Conservation (phyloP, 1,140 invertebrate species). For the Aphidius ervi region DNA sequence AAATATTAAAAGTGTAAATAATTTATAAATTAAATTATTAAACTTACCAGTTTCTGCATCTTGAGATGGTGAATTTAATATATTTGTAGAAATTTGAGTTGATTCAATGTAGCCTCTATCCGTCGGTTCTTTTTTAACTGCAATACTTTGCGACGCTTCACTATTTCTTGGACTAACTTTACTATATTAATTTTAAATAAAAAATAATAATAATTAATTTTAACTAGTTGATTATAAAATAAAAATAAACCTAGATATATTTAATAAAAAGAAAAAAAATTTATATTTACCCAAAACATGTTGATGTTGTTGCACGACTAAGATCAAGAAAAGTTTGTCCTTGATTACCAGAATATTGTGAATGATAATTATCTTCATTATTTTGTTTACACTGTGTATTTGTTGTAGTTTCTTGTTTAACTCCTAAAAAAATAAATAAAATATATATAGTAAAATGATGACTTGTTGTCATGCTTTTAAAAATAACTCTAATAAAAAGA, state of each 20-base stretch:
- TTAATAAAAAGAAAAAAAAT: background rate
- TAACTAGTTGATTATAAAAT: background rate
- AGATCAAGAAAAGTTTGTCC: constrained; percentile 33
- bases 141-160: constrained; percentile 31
- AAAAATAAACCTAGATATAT: background rate
- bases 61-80: constrained; percentile 29
- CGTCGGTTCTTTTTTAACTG: constrained; percentile 39
- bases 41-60: constrained; percentile 31
- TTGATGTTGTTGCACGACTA: constrained; percentile 24
- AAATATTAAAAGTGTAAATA: too few relatives aligned
- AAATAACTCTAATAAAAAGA: background rate
- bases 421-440: constrained; percentile 11
- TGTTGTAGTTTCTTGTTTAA: constrained; percentile 32
- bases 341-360: constrained; percentile 27
- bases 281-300: constrained; percentile 32
- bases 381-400: constrained; percentile 29
- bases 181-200: constrained; percentile 15
- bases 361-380: constrained; percentile 25
- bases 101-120: constrained; percentile 38
- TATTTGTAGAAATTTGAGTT: constrained; percentile 25
- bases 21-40: too few relatives aligned
- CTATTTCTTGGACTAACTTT: constrained; percentile 28
- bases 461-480: constrained; percentile 19
- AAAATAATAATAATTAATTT: background rate
- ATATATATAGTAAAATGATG: too few relatives aligned